Conservation (phyloP, 2,888 invertebrate species). For the Eilema sororculum region DNA sequence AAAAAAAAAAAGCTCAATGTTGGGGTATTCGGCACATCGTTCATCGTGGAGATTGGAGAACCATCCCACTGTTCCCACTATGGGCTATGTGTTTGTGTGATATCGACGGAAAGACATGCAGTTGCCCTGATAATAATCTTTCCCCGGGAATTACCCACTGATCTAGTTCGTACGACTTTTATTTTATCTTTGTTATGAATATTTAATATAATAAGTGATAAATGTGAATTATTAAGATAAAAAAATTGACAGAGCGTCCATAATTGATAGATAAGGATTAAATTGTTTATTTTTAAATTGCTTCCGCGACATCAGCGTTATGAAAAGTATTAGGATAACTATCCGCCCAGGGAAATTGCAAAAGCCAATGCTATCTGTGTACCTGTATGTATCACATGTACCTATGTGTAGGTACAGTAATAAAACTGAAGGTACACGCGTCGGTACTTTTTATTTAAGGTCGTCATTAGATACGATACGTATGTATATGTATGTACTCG, state of each 20-base stretch:
- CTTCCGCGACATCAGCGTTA: neutral
- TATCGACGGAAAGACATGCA: neutral
- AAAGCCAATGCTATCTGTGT: neutral
- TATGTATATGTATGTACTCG: neutral
- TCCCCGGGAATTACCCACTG: neutral
- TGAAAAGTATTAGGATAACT: neutral
- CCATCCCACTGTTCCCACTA: too few relatives aligned
- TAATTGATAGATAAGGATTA: neutral
- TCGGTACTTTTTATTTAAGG: neutral
- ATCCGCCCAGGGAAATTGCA: neutral
- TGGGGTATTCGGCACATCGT: too few relatives aligned
- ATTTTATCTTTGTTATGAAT: neutral
- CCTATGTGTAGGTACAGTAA: neutral
- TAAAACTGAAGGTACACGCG: neutral
- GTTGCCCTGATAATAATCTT: neutral
- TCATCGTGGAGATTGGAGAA: too few relatives aligned
- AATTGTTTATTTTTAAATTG: conserved; percentile 1
- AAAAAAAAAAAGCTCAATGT: too few relatives aligned
- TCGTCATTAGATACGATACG: neutral
- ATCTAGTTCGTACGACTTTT: neutral
- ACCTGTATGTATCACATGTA: too few relatives aligned
- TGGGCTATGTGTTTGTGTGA: too few relatives aligned
- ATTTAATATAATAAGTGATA: neutral
- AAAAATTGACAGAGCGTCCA: neutral
- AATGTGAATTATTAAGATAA: conserved; percentile 2